These are phyloP conservation scores for Cossypha caffra DNA, from an alignment of 2,797 vertebrate genomes.

Conservation along the genomic window DNA sequence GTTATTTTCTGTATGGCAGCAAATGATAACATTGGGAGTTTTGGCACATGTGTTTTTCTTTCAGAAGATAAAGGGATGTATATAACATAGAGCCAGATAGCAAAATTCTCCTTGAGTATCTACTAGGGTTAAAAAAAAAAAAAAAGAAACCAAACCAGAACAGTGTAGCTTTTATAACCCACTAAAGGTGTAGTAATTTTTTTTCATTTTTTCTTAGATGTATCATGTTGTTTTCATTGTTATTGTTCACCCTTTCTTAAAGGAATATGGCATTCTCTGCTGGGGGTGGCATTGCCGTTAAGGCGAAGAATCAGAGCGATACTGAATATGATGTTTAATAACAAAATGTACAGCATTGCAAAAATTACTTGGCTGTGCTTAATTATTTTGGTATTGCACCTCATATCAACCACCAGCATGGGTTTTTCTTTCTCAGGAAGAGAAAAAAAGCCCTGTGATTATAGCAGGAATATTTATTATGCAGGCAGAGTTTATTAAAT, in stretches of 20 bases:
- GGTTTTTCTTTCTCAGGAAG: conserved; percentile 25
- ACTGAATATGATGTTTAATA: conserved; percentile 63
- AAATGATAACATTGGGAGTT: background rate
- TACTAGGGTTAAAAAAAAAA: background rate
- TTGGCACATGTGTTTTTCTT: background rate
- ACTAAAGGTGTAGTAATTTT: background rate
- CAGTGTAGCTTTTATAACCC: conserved; percentile 19
- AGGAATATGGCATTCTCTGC: conserved; percentile 64
- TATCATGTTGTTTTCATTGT: conserved; percentile 63
- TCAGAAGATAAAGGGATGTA: background rate
- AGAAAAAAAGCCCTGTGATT: conserved; percentile 42
- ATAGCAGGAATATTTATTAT: conserved; percentile 60
- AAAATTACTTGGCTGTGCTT: conserved; percentile 40
- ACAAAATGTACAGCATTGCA: conserved; percentile 63
- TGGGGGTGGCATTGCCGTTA: conserved; percentile 66
- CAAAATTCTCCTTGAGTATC: background rate
- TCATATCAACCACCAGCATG: background rate
- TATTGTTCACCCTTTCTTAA: conserved; percentile 75
- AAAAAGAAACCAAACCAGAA: background rate
- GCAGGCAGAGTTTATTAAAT: conserved; percentile 74
- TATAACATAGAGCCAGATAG: background rate
- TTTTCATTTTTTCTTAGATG: background rate
- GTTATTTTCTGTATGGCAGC: conserved; percentile 41
- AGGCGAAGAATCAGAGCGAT: conserved; percentile 39
- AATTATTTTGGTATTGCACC: conserved; percentile 45